Conservation (phyloP, 2,888 invertebrate species). For the Patella caerulea region DNA sequence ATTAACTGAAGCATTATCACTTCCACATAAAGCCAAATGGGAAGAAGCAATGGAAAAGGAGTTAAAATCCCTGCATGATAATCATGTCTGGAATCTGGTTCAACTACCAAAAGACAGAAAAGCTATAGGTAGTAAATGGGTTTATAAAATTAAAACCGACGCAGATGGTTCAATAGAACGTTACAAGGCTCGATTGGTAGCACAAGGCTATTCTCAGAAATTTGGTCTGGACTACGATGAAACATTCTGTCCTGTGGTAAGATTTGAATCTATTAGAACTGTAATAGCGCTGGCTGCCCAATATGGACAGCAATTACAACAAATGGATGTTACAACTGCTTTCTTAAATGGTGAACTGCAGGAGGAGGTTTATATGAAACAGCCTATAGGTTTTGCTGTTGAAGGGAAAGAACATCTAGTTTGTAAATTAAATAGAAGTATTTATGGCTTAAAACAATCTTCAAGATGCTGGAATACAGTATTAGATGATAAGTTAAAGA, state of each 20-base stretch:
- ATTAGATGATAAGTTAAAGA: too few relatives aligned
- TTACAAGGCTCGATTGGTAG: constrained; percentile 46
- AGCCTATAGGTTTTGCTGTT: constrained; percentile 36
- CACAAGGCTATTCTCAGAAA: constrained; percentile 41
- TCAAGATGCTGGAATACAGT: too few relatives aligned
- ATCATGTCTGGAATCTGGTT: constrained; percentile 14
- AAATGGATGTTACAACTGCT: constrained; percentile 31
- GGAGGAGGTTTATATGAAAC: constrained; percentile 44
- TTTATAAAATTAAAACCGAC: constrained; percentile 34
- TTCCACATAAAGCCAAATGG: constrained; percentile 10
- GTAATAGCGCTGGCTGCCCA: constrained; percentile 36
- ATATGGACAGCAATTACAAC: constrained; percentile 24
- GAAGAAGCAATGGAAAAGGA: constrained; percentile 26
- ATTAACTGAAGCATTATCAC: too few relatives aligned
- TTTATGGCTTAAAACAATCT: too few relatives aligned
- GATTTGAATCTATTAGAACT: constrained; percentile 34
- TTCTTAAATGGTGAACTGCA: constrained; percentile 41
- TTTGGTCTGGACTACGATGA: constrained; percentile 44
- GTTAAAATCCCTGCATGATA: constrained; percentile 22
- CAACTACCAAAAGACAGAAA: constrained; percentile 16
- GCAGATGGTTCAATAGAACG: constrained; percentile 32
- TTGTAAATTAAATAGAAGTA: not conserved
- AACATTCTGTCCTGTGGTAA: constrained; percentile 45
- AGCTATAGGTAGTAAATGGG: constrained; percentile 21
- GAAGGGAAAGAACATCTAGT: not conserved